Evolutionary conservation across 2,113 vertebrate genomes (phyloP), one percentile per base, ranked within the genome.

Genomic region (Alouatta palliata): DNA sequence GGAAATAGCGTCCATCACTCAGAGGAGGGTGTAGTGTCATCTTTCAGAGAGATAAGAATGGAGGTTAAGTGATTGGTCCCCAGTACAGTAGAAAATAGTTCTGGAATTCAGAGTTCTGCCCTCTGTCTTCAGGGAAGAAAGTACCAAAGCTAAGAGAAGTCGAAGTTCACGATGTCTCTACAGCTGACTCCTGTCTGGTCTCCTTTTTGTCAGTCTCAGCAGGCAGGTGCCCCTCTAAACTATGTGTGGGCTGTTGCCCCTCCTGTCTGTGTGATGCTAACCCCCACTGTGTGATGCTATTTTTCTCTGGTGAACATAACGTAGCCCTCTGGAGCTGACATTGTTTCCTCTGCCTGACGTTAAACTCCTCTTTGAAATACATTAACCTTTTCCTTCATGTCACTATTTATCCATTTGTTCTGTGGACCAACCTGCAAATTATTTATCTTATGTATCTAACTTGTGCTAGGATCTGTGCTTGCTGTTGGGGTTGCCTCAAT

Each of bases 231-330:
- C 35, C 75, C 54, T 49, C 45, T 61, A 37, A 83, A 35, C 58
- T 45, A 0, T 5, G 17, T 35, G 32, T 17, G 49, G 40, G 91
- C 8, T 16, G 4, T 40, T 58, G 47, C 64, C 80, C 95, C 97
- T 90, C 96, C 97, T n/a, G 0, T 64, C 87, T 98, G 21, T 98
- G 90, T 98, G 97, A 97, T 95, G 96, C 37, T 21, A 16, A 32
- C n/a, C 8, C 52, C 37, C 27, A 8, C 19, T 54, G 23, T 97
- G 79, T 95, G 91, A 95, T 66, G 14, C 27, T 45, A 11, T 21
- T 91, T 43, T 43, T 30, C 81, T 71, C 23, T 68, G 64, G 27
- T 2, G 25, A 27, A 70, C 11, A 14, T 45, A 21, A 43, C 1
- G n/a, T 20, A 68, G 56, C 5, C 23, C 37, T 43, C 47, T 7